These are phyloP conservation scores for Ormyrus labotus DNA, from an alignment of 2,888 invertebrate species.

Conservation along the genomic window DNA sequence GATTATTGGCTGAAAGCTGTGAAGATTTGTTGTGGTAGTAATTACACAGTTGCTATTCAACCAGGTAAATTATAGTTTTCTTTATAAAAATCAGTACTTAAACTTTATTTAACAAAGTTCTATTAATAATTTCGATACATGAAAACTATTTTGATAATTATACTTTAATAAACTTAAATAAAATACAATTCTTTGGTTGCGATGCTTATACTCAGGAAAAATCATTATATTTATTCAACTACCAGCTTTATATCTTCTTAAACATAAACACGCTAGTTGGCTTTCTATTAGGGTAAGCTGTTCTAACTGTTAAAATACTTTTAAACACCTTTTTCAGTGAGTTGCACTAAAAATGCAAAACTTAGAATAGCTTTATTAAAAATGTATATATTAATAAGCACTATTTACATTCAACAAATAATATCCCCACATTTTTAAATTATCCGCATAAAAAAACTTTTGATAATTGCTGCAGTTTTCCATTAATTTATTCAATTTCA, in stretches of 20 bases:
- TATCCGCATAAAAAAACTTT: neutral
- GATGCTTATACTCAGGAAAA: no score
- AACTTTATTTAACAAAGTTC: neutral
- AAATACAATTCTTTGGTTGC: neutral
- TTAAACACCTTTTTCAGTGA: no score
- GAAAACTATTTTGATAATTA: neutral
- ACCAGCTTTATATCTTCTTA: no score
- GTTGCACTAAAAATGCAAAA: no score
- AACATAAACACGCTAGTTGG: no score
- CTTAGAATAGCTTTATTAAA: no score
- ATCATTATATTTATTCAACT: no score
- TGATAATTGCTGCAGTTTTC: neutral
- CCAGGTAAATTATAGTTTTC: slow-evolving; percentile 63
- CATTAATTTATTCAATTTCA: slow-evolving; percentile 38
- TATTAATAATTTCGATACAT: slow-evolving; percentile 7
- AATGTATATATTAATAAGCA: no score
- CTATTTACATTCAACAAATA: no score
- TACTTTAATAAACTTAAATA: neutral
- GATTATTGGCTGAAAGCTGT: slow-evolving; percentile 69
- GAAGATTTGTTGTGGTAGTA: slow-evolving; percentile 84
- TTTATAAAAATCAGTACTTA: neutral
- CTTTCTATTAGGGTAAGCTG: no score
- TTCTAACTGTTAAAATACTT: no score
- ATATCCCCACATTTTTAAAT: no score
- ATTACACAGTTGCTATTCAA: slow-evolving; percentile 84